Evolutionary conservation across 2,113 vertebrate genomes (phyloP), one percentile per base, ranked within the genome.

Genomic region (Nannobrachium achirus): DNA sequence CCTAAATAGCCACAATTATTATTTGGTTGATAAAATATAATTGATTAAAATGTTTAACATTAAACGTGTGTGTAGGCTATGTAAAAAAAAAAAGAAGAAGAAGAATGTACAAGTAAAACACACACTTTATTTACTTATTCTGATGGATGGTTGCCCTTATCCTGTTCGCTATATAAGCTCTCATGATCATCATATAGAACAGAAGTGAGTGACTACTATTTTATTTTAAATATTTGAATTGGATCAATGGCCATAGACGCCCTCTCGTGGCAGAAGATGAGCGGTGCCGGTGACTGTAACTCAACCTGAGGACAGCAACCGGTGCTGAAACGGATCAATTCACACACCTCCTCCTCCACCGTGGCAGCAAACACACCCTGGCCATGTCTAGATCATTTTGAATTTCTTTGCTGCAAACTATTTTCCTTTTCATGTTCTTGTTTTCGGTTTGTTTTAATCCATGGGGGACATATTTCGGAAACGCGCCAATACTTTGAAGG

Each of bases 401-500:
- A 69, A 38, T 38, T 46, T 18, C 48, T 58, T 38, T 16, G 44
- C 13, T 18, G 13, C 59, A 63, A 13, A 25, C 9, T 48, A 14
- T 56, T 6, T 14, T 51, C 55, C 42, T 38, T 52, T 59, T 65
- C 9, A 4, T 33, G 40, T 62, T 10, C 45, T 18, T 18, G 9
- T 19, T n/a, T 49, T n/a, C 66, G 15, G n/a, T 7, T 59, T 9
- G 61, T 64, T 66, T 61, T 50, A 57, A 69, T 76, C 69, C 65
- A 82, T 82, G 71, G 75, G 73, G 69, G 70, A 77, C 73, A 67
- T 73, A 60, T 56, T 38, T 49, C 55, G 66, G 25, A 76, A 73
- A 78, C 71, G 73, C 63, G 16, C 55, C 20, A 55, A 8, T 59
- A 45, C 69, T 44, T 20, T 75, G 73, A 75, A 79, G 72, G 63